Conservation (phyloP, 1,140 invertebrate species). For the Brachystomella parvula region DNA sequence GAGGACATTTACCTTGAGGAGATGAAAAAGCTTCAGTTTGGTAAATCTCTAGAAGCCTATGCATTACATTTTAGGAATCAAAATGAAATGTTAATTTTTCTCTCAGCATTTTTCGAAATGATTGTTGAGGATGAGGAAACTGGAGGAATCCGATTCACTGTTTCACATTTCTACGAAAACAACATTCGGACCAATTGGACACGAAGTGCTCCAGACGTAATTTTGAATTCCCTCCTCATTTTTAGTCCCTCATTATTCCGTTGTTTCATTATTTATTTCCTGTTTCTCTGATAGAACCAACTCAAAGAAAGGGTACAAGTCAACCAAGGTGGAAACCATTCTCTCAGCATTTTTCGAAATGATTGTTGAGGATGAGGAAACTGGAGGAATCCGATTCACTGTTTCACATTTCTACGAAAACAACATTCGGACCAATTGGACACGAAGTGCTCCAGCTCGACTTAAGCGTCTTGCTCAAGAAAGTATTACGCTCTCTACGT, state of each 20-base stretch:
- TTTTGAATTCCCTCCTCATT: no score
- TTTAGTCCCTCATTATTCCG: not conserved
- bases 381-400: constrained; percentile 68
- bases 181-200: constrained; percentile 78
- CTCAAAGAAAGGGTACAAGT: constrained; percentile 26
- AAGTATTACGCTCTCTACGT: constrained; percentile 87
- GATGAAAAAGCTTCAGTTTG: constrained; percentile 82
- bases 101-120: constrained; percentile 79
- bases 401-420: constrained; percentile 87
- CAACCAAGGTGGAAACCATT: constrained; percentile 43
- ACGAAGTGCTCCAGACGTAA: constrained; percentile 64
- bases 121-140: constrained; percentile 64
- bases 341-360: constrained; percentile 76
- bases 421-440: constrained; percentile 74
- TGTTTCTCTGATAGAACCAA: constrained; percentile 38
- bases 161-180: constrained; percentile 86
- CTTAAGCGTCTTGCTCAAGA: constrained; percentile 91
- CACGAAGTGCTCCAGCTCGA: constrained; percentile 64
- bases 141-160: constrained; percentile 68
- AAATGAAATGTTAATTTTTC: no score
- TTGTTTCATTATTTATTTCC: constrained; percentile 12
- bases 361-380: constrained; percentile 65
- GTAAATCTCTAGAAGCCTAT: no score
- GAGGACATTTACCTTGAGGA: constrained; percentile 68
- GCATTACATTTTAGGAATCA: no score